These are phyloP conservation scores for Epinephelus moara DNA, from an alignment of 2,113 vertebrate species.

Conservation along the genomic window DNA sequence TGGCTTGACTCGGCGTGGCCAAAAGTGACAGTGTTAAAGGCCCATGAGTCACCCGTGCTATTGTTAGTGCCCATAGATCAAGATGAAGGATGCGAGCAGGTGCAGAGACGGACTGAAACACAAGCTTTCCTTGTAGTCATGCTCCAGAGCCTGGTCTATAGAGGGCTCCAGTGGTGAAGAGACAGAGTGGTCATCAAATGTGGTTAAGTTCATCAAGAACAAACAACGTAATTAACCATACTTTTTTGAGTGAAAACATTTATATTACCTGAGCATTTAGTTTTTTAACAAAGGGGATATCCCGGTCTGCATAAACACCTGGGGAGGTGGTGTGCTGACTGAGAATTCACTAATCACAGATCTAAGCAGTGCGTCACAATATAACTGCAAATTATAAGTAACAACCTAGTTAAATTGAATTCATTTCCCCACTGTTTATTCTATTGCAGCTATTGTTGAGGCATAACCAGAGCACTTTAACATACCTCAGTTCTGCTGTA, in stretches of 20 bases:
- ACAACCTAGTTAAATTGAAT: slow-evolving; percentile 3
- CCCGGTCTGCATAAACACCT: background rate
- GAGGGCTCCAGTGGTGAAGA: background rate
- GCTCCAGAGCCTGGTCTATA: background rate
- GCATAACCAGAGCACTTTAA: slow-evolving; percentile 33
- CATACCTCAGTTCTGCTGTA: slow-evolving; percentile 16
- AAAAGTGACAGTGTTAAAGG: no score
- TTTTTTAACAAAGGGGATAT: background rate
- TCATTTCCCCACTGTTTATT: slow-evolving; percentile 14
- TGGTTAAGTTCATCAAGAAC: no score
- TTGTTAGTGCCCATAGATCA: background rate
- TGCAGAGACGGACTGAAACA: slow-evolving; percentile 1
- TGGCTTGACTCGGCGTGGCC: no score
- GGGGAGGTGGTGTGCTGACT: background rate
- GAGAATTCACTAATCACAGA: background rate
- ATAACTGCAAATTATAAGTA: slow-evolving; percentile 2
- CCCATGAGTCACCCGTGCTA: no score
- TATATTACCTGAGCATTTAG: background rate
- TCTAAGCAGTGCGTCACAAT: background rate
- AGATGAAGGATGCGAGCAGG: background rate
- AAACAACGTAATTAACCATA: background rate
- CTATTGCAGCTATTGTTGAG: slow-evolving; percentile 18
- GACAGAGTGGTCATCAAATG: background rate
- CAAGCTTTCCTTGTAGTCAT: background rate
- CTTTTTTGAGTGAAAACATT: background rate